Conservation (phyloP, 1,140 invertebrate species). For the Drosophila sp. region DNA sequence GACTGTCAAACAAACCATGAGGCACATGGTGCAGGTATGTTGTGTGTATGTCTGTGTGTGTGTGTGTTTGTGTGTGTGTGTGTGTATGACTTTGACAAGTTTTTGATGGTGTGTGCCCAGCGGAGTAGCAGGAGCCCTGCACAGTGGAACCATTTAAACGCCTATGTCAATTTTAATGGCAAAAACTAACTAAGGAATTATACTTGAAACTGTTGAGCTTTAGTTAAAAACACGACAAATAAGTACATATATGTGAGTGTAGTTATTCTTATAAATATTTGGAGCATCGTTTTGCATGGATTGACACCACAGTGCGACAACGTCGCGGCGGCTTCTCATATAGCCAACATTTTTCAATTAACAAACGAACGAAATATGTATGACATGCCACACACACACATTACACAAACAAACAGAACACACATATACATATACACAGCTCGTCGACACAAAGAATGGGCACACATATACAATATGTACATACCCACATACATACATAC, state of each 20-base stretch:
- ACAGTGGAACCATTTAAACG: slow-evolving; percentile 11
- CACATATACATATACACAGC: slow-evolving; percentile 33
- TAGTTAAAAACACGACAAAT: no score
- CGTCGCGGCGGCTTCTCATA: slow-evolving; percentile 45
- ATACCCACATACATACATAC: slow-evolving; percentile 27
- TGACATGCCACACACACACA: slow-evolving; percentile 75
- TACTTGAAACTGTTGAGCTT: no score
- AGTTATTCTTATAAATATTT: no score
- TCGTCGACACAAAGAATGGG: slow-evolving; percentile 60
- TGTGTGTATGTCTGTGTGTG: slow-evolving; percentile 23
- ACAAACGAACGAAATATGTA: slow-evolving; percentile 82
- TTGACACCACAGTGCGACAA: slow-evolving; percentile 30
- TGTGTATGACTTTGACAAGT: slow-evolving; percentile 73
- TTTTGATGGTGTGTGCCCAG: slow-evolving; percentile 67
- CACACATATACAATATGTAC: slow-evolving; percentile 51
- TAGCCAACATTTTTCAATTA: slow-evolving; percentile 82
- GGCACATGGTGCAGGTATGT: no score
- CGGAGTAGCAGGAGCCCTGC: slow-evolving; percentile 1
- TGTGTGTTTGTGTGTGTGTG: slow-evolving; percentile 31
- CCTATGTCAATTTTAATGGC: background rate
- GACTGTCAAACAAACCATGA: slow-evolving; percentile 67
- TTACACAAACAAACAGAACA: no score
- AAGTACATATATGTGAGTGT: no score
- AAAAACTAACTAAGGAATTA: background rate
- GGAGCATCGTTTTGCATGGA: background rate